Evolutionary conservation across 2,888 invertebrate species (phyloP), one percentile per base, ranked within the genome.

Genomic region (Phalera bucephala): DNA sequence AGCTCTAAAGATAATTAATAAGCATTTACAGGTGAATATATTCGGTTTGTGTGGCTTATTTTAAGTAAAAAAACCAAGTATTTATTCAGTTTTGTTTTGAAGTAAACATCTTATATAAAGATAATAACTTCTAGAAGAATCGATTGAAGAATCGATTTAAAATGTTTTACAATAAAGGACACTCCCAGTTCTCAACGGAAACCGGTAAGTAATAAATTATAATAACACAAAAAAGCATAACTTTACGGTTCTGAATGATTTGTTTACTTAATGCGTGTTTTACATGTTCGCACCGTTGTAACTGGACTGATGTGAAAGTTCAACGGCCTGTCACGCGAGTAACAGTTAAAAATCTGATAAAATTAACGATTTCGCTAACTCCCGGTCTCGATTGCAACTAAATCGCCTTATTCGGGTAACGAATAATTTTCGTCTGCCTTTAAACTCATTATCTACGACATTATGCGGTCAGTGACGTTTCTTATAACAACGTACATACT

Each of bases 391-490:
- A 64, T 52, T 57, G 52, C 46, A 52, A 50, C 35, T 39, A 52
- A 62, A 64, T 50, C 46, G 37, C 57, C 63, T 52, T 64, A 57
- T 69, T 69, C 40, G 59, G 64, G 33, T 38, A 41, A 44, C 36
- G 33, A 62, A 53, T 45, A 59, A 66, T 66, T 62, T 53, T 54
- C 30, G 41, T 52, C 40, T 46, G 50, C 44, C 52, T 57, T 32
- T 48, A 44, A 62, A 55, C 57, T 66, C 52, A 71, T 74, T 69
- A 71, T 52, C 50, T 52, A 48, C 49, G 59, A 56, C 56, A 71
- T 71, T 71, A 66, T 62, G 65, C 70, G 75, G 76, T 75, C 71
- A 72, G 48, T 67, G 69, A 64, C 69, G 62, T 57, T 60, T 50
- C 41, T 31, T 38, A 50, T 38, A 45, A 42, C 40, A 40, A 42